These are phyloP conservation scores for Anthoscopus minutus DNA, from an alignment of 2,113 vertebrate species.

Conservation along the genomic window DNA sequence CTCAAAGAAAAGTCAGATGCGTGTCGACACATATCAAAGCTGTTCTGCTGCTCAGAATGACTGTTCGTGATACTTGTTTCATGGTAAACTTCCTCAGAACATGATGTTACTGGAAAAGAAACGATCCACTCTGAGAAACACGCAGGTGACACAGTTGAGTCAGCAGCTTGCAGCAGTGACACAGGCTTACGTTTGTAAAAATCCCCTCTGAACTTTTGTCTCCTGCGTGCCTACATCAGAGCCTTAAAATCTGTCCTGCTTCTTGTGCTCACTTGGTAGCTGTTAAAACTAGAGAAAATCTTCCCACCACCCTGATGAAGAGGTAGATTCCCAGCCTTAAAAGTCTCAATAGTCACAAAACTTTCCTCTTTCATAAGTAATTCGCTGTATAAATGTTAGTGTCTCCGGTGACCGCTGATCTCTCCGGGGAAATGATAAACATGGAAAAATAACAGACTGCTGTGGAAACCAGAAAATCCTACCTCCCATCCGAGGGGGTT, in stretches of 20 bases:
- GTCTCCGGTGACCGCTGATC: not conserved
- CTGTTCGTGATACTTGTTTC: slow-evolving; percentile 50
- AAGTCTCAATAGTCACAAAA: not conserved
- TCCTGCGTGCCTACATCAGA: not conserved
- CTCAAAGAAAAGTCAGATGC: slow-evolving; percentile 51
- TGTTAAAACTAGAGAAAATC: not conserved
- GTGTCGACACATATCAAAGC: slow-evolving; percentile 26
- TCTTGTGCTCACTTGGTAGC: not conserved
- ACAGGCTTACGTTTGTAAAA: slow-evolving; percentile 52
- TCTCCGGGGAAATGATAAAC: not conserved
- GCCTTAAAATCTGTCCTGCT: not conserved
- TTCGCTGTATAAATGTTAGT: not conserved
- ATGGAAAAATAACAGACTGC: not conserved
- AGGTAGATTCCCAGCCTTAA: not conserved
- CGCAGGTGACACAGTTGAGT: slow-evolving; percentile 64
- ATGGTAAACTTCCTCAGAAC: slow-evolving; percentile 63
- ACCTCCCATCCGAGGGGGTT: not conserved
- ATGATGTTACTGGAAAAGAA: slow-evolving; percentile 51
- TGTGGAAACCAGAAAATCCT: not conserved
- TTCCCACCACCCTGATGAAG: not conserved
- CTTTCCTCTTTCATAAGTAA: not conserved
- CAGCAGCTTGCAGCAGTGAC: slow-evolving; percentile 59
- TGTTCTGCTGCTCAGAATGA: slow-evolving; percentile 56
- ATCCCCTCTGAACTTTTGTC: slow-evolving; percentile 60
- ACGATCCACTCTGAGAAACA: slow-evolving; percentile 46